Base-by-base conservation (phyloP, 2,113 vertebrate species). In the Lophura nycthemera region DNA sequence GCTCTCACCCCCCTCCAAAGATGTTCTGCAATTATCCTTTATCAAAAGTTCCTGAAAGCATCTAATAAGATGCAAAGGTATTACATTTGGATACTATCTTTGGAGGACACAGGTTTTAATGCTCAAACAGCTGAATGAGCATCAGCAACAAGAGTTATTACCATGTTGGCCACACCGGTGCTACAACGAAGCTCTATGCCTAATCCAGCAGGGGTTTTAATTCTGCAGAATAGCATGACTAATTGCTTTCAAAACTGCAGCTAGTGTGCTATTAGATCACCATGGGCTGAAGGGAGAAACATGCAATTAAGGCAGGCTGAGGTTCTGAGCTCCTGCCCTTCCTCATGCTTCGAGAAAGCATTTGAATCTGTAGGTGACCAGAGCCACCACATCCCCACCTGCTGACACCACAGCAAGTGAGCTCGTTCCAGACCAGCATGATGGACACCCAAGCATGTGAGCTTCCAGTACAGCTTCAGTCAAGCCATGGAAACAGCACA, bases 271-370 rank as follows among this genome's bases (percentile, higher is more conserved):
- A 0, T 27, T 20, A 56, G 82, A 38, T 72, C 79, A 77, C 47
- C 54, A 22, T 0, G 54, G 59, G 38, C 48, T 22, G 25, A 89
- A n/a, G 6, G n/a, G 52, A 76, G 69, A 6, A 43, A n/a, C 40
- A 5, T 1, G 10, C 16, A 22, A 50, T 2, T 6, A 73, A 54
- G 48, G 19, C 29, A 57, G 47, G 47, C 69, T 25, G 59, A 52
- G 36, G 52, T 4, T 6, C 1, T 6, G 34, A 11, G 56, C 45
- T 48, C 13, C 84, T 22, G 38, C 74, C n/a, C 3, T 11, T 8
- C 22, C 30, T n/a, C 2, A 0, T 2, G 3, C 10, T 3, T 4
- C 8, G 16, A 42, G 42, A 52, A 22, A 38, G 47, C 27, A 4
- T 18, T 3, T 20, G 69, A 48, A 8, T 32, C 13, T 27, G 4